A percentile compares a stretch with the other conserved stretches of the same genome.
phyloP scores from a whole-genome alignment of 2,113 vertebrate genomes.

The Pangasianodon hypophthalmus region DNA sequence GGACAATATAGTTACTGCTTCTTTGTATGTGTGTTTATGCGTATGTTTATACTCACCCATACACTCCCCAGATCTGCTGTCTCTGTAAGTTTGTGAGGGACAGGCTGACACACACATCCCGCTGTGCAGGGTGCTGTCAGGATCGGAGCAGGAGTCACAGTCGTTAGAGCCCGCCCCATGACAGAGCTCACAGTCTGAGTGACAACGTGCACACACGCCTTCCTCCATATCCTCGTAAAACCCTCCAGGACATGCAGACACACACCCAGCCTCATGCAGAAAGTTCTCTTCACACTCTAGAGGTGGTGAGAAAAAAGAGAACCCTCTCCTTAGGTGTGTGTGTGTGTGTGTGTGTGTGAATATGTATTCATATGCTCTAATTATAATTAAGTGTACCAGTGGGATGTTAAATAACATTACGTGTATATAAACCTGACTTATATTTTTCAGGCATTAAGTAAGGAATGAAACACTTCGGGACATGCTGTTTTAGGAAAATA shows the following conservation, averaged over 20 bases:
- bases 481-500: too few relatives aligned
- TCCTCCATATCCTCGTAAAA: conserved; percentile 72
- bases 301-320: conserved; percentile 26
- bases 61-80: conserved; percentile 72
- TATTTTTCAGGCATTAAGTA: background rate
- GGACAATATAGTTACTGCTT: background rate
- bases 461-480: background rate
- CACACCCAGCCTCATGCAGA: conserved; percentile 74
- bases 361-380: background rate
- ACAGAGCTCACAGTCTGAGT: conserved; percentile 78
- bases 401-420: background rate
- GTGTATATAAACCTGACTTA: background rate
- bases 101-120: conserved; percentile 78
- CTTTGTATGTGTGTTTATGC: background rate
- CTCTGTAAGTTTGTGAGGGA: conserved; percentile 76
- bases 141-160: conserved; percentile 74
- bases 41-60: conserved; percentile 71
- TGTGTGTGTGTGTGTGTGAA: background rate
- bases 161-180: conserved; percentile 71
- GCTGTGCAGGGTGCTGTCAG: conserved; percentile 58
- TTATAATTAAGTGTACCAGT: background rate
- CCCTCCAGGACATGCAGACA: conserved; percentile 74
- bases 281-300: conserved; percentile 79
- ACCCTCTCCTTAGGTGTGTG: background rate
- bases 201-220: conserved; percentile 76